These are phyloP conservation scores for Alosa alosa DNA, from an alignment of 2,113 vertebrate genomes.

Conservation along the genomic window DNA sequence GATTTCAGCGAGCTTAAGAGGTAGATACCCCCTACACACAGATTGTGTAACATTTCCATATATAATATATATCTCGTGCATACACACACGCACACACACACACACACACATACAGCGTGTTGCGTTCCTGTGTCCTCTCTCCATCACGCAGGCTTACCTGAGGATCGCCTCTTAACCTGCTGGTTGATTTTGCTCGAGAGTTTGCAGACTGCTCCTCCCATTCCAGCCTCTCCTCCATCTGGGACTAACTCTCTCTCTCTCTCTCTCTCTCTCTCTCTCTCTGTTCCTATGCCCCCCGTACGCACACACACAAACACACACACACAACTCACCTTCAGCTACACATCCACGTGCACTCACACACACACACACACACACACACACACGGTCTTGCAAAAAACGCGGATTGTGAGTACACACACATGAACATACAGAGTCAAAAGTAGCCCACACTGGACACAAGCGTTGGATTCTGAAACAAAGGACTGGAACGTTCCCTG, in stretches of 20 bases:
- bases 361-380: background rate
- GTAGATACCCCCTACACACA: background rate
- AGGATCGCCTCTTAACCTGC: constrained; percentile 60
- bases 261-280: too few relatives aligned
- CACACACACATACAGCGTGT: background rate
- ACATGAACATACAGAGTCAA: background rate
- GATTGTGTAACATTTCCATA: background rate
- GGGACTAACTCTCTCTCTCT: background rate
- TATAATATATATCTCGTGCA: background rate
- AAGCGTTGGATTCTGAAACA: background rate
- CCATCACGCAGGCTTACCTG: constrained; percentile 62
- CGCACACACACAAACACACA: background rate
- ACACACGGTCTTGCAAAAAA: background rate
- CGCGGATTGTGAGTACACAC: background rate
- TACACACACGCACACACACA: background rate
- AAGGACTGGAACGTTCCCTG: background rate
- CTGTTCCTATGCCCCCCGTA: background rate
- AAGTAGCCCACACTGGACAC: background rate
- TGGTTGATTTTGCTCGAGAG: constrained; percentile 71
- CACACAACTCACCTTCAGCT: background rate
- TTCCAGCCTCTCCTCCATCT: constrained; percentile 43
- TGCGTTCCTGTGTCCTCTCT: background rate
- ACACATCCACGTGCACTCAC: background rate
- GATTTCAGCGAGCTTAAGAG: background rate
- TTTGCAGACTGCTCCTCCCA: constrained; percentile 75